Conservation (phyloP, 2,113 vertebrate species). For the Tychaedon coryphoeus region DNA sequence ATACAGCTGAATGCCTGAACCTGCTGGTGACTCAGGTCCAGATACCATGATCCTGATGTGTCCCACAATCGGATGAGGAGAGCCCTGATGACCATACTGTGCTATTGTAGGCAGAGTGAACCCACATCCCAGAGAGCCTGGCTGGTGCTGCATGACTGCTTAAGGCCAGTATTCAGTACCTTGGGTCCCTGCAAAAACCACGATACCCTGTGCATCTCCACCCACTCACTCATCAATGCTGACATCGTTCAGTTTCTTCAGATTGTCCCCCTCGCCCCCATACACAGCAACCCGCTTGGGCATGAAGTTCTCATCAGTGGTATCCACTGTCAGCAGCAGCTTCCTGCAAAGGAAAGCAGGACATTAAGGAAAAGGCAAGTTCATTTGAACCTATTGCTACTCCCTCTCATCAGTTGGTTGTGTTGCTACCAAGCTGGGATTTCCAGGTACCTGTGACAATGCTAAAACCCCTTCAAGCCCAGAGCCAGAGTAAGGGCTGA, state of each 20-base stretch:
- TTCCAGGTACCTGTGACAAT: background rate
- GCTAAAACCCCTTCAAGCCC: background rate
- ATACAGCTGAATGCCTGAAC: background rate
- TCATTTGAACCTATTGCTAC: background rate
- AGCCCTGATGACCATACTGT: rapidly evolving
- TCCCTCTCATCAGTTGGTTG: background rate
- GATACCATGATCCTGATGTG: background rate
- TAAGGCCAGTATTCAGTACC: background rate
- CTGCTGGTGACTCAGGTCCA: background rate
- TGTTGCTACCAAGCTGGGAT: background rate
- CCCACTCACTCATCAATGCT: slow-evolving; percentile 90
- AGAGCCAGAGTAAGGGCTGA: background rate
- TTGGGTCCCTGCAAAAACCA: background rate
- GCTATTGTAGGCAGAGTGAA: background rate
- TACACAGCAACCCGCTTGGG: slow-evolving; percentile 89
- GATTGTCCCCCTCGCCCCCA: slow-evolving; percentile 89
- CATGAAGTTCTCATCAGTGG: slow-evolving; percentile 97
- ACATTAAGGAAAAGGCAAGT: background rate
- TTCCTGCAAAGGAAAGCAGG: slow-evolving; percentile 74
- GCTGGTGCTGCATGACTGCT: background rate
- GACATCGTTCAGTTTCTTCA: slow-evolving; percentile 92
- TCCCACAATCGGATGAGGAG: rapidly evolving
- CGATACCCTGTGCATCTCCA: background rate
- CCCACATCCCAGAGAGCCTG: background rate
- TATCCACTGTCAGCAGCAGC: slow-evolving; percentile 90